Evolutionary conservation across 2,113 vertebrate genomes (phyloP).

Genomic region (Ophiodon elongatus): DNA sequence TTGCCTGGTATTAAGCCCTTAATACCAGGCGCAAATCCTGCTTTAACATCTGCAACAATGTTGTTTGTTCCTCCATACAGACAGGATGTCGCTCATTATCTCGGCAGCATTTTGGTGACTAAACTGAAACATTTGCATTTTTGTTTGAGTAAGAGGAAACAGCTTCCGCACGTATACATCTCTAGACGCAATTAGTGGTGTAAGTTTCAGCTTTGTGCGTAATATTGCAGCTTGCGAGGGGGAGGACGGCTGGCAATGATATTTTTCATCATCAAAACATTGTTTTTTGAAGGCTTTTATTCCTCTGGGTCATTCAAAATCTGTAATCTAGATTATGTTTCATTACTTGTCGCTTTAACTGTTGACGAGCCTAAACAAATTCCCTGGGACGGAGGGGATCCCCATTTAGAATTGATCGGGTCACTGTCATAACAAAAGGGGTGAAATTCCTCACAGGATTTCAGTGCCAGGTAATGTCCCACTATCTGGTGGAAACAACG

Average conservation of each 20-base stretch:
- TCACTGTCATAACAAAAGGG: not conserved
- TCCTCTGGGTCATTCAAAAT: not conserved
- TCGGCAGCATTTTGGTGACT: not conserved
- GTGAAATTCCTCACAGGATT: conserved; percentile 1
- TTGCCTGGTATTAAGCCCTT: conserved; percentile 46
- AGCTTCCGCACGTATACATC: not conserved
- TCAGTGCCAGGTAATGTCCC: not conserved
- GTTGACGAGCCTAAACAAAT: not conserved
- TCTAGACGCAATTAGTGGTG: not conserved
- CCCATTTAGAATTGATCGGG: conserved; percentile 10
- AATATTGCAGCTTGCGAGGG: not conserved
- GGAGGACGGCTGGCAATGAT: not conserved
- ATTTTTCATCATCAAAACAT: not conserved
- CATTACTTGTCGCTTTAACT: not conserved
- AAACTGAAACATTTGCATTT: not conserved
- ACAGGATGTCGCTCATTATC: conserved; percentile 32
- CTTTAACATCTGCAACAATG: conserved; percentile 39
- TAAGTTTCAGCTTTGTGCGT: not conserved
- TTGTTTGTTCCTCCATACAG: not conserved
- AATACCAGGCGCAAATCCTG: conserved; percentile 39
- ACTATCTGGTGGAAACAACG: conserved; percentile 10
- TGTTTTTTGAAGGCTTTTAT: conserved; percentile 5
- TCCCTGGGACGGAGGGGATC: not conserved
- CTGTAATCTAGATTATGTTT: conserved; percentile 2
- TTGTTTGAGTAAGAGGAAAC: conserved; percentile 15